Conservation (phyloP, 1,140 invertebrate genomes). For the Palaemon carinicauda region DNA sequence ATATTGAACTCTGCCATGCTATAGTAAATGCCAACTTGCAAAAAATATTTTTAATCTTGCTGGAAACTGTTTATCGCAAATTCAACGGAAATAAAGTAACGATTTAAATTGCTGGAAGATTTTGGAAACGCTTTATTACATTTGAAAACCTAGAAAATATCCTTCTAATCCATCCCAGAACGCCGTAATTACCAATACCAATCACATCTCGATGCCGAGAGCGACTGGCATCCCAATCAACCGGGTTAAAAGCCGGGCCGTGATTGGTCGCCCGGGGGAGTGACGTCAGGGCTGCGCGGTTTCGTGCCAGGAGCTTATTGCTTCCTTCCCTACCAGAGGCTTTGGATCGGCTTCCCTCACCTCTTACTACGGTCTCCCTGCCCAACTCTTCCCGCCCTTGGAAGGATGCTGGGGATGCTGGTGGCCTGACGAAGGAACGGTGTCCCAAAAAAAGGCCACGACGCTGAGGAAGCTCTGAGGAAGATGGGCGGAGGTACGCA, state of each 20-base stretch:
- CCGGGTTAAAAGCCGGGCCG: neutral
- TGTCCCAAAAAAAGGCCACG: neutral
- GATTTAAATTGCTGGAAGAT: too few species aligned
- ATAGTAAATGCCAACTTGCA: too few species aligned
- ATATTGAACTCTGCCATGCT: too few species aligned
- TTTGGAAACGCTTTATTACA: too few species aligned
- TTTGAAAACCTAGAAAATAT: too few species aligned
- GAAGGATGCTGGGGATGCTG: slow-evolving; percentile 12
- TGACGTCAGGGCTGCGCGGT: neutral
- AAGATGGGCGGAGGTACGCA: slow-evolving; percentile 14
- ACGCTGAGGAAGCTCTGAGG: neutral
- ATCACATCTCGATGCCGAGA: too few species aligned
- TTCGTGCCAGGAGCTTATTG: neutral
- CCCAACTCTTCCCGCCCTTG: neutral
- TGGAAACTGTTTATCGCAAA: too few species aligned
- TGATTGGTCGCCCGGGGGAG: neutral
- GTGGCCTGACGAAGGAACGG: slow-evolving; percentile 12
- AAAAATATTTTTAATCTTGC: too few species aligned
- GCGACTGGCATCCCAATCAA: too few species aligned
- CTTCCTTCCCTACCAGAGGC: neutral
- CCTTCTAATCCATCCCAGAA: too few species aligned
- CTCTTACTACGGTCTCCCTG: neutral
- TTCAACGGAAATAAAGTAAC: too few species aligned
- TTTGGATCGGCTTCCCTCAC: neutral
- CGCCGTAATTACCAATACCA: too few species aligned